Base-by-base conservation (phyloP, 2,888 invertebrate species). In the Ennomos quercinarius region DNA sequence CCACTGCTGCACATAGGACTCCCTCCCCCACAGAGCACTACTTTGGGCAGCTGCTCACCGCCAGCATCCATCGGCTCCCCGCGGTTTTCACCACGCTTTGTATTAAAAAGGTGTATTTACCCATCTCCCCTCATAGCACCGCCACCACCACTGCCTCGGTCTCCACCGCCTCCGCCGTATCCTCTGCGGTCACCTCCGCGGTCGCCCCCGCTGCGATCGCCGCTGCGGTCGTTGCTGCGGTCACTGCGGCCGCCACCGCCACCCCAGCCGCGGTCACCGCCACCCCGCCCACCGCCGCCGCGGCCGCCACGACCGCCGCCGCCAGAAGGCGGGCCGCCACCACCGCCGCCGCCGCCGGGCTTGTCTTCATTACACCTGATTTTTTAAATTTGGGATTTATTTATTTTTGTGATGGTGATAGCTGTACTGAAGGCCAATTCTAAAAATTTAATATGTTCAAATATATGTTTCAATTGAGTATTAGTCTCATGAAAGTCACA, bases 291-390 rank as follows among this genome's bases (percentile, higher is more conserved):
- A 8, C 85, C 74, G 4, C 81, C 76, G 36, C 81, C 77, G 4
- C 81, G 76, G 36, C 81, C 77, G 40, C 72, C 61, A 51, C 85
- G 77, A 78, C 63, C 27, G 27, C 80, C 84, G 54, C 76, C 83
- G 66, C 83, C 80, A 46, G 88, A 83, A 43, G 86, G 90, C 78
- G 68, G 84, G 34, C 84, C 74, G 52, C 76, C 76, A 11, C 80
- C 74, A 5, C 75, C 74, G 1, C 78, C 76, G 35, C 87, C 88
- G 44, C 92, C 91, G 42, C 93, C 93, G 1, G 93, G 91, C 64
- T 92, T 91, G 49, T 93, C 92, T 67, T 91, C 92, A 47, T 93
- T 93, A 66, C 94, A 89, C 83, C 98, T 94, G 12, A 2, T 27
- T 27, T 27, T 27, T 27, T 17, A 17, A 27, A 4, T 6, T 27